A percentile compares a stretch with the other conserved stretches of the same genome.
Evolutionary conservation across 2,113 vertebrate genomes (phyloP).

Genomic region (Illadopsis cleaveri): DNA sequence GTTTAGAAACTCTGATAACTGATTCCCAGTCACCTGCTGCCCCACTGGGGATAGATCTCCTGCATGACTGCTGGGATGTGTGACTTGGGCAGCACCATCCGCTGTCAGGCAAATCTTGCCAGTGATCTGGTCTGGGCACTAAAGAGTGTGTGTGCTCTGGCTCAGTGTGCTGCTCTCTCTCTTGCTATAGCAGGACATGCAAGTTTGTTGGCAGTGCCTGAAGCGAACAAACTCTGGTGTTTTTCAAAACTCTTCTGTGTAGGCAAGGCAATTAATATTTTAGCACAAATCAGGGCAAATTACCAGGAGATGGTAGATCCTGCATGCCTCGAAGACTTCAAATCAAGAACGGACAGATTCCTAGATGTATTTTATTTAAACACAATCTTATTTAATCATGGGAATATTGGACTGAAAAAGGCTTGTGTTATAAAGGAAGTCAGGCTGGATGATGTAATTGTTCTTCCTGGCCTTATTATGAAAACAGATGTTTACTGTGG

Average conservation of each 20-base stretch:
- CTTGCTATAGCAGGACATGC: neutral
- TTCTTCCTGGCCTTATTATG: conserved; percentile 32
- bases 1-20: neutral
- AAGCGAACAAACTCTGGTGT: neutral
- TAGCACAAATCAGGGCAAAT: neutral
- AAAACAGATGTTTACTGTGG: conserved; percentile 25
- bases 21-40: neutral
- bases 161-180: neutral
- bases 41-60: neutral
- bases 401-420: neutral
- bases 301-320: neutral
- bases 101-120: neutral
- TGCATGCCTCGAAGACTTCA: neutral
- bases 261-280: neutral
- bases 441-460: conserved; percentile 24
- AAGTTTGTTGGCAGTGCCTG: neutral
- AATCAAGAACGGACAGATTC: neutral
- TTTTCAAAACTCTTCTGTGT: neutral
- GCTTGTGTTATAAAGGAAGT: neutral
- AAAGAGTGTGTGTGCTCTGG: neutral
- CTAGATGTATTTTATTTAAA: neutral
- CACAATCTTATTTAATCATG: neutral
- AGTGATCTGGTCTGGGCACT: neutral
- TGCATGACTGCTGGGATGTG: neutral
- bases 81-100: rapidly evolving